Base-by-base conservation (phyloP, 2,113 vertebrate genomes). In the Gambusia affinis region DNA sequence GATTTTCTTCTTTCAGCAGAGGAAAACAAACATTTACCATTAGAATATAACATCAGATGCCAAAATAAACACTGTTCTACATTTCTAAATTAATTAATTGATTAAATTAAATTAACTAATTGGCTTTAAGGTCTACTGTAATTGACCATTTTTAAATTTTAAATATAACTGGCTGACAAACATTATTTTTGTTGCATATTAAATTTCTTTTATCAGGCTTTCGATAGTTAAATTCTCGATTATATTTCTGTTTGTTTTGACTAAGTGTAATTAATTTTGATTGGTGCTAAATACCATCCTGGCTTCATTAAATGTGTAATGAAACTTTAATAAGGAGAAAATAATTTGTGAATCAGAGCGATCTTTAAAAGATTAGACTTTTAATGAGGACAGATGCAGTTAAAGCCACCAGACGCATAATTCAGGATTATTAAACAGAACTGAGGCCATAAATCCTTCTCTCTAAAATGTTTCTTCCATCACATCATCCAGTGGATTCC, bases 401-500 rank as follows among this genome's bases (percentile, higher is more conserved):
- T 24, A 54, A 8, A 15, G 22, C 47, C 24, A 24, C 22, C 22
- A 54, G 24, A 54, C 3, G 29, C 51, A 28, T 60, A 24, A 64
- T 22, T 28, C 22, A 69, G 47, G 64, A 12, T 51, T 8, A 24
- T 66, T 39, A 73, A 47, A 61, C 6, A 44, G 39, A 60, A 65
- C 37, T 11, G 27, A 47, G 10, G 22, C 8, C 14, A 67, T 10
- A 44, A 44, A 54, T 57, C 0, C 14, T 37, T 4, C 3, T 3
- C 19, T 66, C 33, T 35, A 35, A 57, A 75, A 28, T 29, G 68
- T 63, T 67, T 14, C 6, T 79, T 24, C 22, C 65, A 42, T 12
- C 44, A 15, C 19, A 57, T 11, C 42, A 19, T 17, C 42, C 39
- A 57, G 11, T 19, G 33, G n/a, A 2, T n/a, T 61, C 31, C 30